Conservation (phyloP, 2,797 vertebrate species). For the Syngnathus rostellatus region DNA sequence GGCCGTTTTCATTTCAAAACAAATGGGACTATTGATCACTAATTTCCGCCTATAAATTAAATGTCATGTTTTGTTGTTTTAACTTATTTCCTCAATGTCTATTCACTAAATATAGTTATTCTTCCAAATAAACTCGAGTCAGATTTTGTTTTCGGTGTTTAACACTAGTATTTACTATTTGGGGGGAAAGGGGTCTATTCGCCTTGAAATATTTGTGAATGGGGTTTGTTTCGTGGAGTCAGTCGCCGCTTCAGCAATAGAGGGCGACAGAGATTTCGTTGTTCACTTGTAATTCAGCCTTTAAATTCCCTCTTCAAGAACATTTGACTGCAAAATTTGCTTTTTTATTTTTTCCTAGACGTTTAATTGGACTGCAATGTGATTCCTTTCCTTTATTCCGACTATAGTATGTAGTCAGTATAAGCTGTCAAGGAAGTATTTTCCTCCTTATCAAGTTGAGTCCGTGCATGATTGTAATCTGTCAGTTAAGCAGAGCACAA, state of each 20-base stretch:
- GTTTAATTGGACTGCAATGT: slow-evolving; percentile 5
- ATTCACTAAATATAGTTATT: not conserved
- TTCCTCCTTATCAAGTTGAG: not conserved
- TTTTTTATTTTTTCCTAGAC: not conserved
- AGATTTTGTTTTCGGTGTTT: not conserved
- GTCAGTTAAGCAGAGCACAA: slow-evolving; percentile 24
- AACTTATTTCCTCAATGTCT: slow-evolving; percentile 3
- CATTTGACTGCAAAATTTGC: not conserved
- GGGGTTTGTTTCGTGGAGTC: slow-evolving; percentile 22
- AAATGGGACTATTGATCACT: not conserved
- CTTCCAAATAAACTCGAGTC: not conserved
- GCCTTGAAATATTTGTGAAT: slow-evolving; percentile 43
- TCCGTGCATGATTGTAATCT: slow-evolving; percentile 9
- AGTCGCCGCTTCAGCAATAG: slow-evolving; percentile 28
- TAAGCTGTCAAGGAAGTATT: not conserved
- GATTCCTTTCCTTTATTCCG: slow-evolving; percentile 1
- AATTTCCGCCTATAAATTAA: not conserved
- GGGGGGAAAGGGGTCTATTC: not conserved
- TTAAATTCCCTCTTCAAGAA: slow-evolving; percentile 15
- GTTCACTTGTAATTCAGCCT: slow-evolving; percentile 25
- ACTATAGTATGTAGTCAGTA: too few relatives aligned
- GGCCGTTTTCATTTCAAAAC: not conserved
- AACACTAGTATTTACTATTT: not conserved
- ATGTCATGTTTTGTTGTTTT: slow-evolving; percentile 2
- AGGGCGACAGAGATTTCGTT: slow-evolving; percentile 50